Evolutionary conservation across 2,797 vertebrate genomes (phyloP).

Genomic region (Vipera latastei): DNA sequence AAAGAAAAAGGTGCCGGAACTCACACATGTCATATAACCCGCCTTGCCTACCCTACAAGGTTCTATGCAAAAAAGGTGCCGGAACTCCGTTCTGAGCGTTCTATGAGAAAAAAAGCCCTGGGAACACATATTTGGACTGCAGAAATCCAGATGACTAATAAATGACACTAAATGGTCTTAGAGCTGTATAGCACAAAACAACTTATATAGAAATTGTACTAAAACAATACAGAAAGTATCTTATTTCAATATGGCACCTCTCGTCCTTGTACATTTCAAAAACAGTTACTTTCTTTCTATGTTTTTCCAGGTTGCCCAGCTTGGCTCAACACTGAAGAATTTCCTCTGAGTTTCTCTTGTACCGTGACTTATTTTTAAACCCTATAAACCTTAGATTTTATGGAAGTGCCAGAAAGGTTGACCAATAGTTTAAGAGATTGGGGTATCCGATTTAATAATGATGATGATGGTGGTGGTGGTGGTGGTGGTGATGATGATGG

Average conservation of each 20-base stretch:
- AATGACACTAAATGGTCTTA: background rate
- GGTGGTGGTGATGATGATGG: too few species aligned
- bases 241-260: background rate
- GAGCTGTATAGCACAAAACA: background rate
- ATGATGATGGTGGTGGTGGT: too few species aligned
- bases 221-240: background rate
- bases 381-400: background rate
- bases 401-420: background rate
- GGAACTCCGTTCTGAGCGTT: too few species aligned
- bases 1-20: too few species aligned
- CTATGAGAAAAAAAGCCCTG: too few species aligned
- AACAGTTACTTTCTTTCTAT: background rate
- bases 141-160: background rate
- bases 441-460: background rate
- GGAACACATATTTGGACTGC: background rate
- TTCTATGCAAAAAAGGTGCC: too few species aligned
- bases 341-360: background rate
- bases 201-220: background rate
- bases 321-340: background rate
- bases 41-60: too few species aligned
- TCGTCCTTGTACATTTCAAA: background rate
- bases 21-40: too few species aligned
- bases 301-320: background rate
- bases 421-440: background rate
- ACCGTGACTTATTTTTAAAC: background rate